Conservation (phyloP, 2,113 vertebrate genomes). For the Typhlomys cinereus region DNA sequence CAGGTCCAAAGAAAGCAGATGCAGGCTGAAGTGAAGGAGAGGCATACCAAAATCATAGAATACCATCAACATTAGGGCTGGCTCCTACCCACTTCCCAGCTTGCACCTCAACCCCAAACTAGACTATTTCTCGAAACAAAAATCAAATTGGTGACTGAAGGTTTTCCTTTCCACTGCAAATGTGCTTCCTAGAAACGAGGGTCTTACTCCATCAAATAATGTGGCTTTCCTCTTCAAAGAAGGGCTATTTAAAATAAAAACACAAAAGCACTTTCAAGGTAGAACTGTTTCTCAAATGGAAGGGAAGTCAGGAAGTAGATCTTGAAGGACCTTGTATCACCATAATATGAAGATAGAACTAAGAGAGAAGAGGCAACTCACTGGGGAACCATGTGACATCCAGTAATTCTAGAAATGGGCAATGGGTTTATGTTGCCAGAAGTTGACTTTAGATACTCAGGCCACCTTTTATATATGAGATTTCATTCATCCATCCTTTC, state of each 20-base stretch:
- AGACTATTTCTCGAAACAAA: conserved; percentile 56
- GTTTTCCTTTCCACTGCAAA: conserved; percentile 34
- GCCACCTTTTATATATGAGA: background rate
- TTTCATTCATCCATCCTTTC: conserved; percentile 28
- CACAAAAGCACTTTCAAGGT: conserved; percentile 1
- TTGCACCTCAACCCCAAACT: conserved; percentile 5
- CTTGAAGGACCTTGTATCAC: background rate
- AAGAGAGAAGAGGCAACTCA: background rate
- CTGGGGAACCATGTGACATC: background rate
- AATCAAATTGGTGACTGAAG: background rate
- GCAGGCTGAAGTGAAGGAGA: conserved; percentile 53
- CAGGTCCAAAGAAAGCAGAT: conserved; percentile 77
- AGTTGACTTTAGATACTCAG: background rate
- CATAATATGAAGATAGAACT: conserved; percentile 11
- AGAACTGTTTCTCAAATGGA: conserved; percentile 44
- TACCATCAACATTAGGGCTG: background rate
- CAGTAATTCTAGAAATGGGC: background rate
- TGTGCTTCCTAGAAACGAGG: conserved; percentile 43
- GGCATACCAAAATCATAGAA: conserved; percentile 60
- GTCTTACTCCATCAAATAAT: conserved; percentile 37
- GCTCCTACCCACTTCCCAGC: conserved; percentile 39
- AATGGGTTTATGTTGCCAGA: background rate
- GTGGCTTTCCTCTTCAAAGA: conserved; percentile 39
- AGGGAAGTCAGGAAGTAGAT: background rate
- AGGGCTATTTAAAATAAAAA: conserved; percentile 47